Base-by-base conservation (phyloP, 2,113 vertebrate genomes). In the Nanger granti region DNA sequence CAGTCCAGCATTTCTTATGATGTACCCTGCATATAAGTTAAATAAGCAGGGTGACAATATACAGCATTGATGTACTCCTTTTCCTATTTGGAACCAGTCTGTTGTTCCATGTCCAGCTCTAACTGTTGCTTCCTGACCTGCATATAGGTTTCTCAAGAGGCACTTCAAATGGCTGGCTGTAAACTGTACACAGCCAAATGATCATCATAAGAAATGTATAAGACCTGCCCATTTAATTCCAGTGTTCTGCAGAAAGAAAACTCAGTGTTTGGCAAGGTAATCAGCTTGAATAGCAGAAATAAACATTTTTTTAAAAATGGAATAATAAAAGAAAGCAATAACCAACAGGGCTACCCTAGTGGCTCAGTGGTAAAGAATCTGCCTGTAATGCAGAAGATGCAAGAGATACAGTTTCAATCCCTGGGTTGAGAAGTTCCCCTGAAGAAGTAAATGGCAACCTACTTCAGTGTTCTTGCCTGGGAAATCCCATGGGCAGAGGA, bases 191-290 rank as follows among this genome's bases (percentile, higher is more conserved):
- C 24, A 90, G 60, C 57, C 41, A 84, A 89, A 8, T 84, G 44
- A 28, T 28, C 22, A 60, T 94, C 57, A 84, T 29, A 44, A 93
- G 18, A 17, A 9, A 13, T 54, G 20, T 66, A 20, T 49, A n/a
- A 94, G 10, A 59, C 29, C 14, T 31, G 12, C 18, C 24, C 94
- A 34, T 92, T 97, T 90, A 87, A 60, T 90, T 66, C 55, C 73
- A 90, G 60, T 91, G 26, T 54, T 94, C 64, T 94, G 57, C 91
- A 83, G 44, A 18, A 88, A 94, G 54, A 96, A 97, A 97, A 60
- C 22, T 26, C 54, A 88, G 55, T 89, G 20, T 88, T 91, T 84
- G 73, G 31, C 59, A 89, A 89, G 28, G 29, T 73, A 84, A 66
- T 69, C 47, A 96, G 9, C 26, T 89, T 64, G 12, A 73, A 92